Evolutionary conservation across 2,888 invertebrate genomes (phyloP), one percentile per base, ranked within the genome.

Genomic region (Scelioninae gen. 1): DNA sequence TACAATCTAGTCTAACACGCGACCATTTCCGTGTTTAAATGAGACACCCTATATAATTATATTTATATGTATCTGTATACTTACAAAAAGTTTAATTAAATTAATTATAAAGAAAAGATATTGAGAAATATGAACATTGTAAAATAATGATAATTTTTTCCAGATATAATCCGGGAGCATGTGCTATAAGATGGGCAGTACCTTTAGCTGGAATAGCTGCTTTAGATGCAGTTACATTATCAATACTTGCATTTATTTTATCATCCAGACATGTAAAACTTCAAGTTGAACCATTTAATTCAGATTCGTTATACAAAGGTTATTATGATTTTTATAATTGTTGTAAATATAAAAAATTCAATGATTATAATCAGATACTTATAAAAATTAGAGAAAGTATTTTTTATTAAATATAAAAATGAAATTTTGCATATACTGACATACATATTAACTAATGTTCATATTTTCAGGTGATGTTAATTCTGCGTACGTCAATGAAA

Each of bases 161-260:
- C 15, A 91, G 92, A 75, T 94, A 93, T 89, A 92, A 93, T 89
- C 91, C 95, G 89, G 98, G 98, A 43, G 95, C 96, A 29, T 99
- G 99, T 91, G 96, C 96, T 83, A 94, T 99, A 69, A 95, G 97
- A 88, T 98, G 98, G 98, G 98, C 98, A 5, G 98, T 97, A 93
- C 95, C 98, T 10, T 94, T 99, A 87, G 98, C 98, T 6, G 96
- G 97, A 80, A 97, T 99, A 83, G 98, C 96, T 0, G 96, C 97
- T 71, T 92, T 96, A 86, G 98, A 98, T 92, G 97, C 97, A 66
- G 93, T 96, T 65, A 97, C 98, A 81, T 94, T 98, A 84, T 95
- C 98, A 0, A 96, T 97, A 0, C 94, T 99, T 77, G 98, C 98
- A 11, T 98, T 99, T 93, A 97, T 98, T 88, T 94, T 99, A 86